Evolutionary conservation across 2,113 vertebrate genomes (phyloP).

Genomic region (Jaculus jaculus): DNA sequence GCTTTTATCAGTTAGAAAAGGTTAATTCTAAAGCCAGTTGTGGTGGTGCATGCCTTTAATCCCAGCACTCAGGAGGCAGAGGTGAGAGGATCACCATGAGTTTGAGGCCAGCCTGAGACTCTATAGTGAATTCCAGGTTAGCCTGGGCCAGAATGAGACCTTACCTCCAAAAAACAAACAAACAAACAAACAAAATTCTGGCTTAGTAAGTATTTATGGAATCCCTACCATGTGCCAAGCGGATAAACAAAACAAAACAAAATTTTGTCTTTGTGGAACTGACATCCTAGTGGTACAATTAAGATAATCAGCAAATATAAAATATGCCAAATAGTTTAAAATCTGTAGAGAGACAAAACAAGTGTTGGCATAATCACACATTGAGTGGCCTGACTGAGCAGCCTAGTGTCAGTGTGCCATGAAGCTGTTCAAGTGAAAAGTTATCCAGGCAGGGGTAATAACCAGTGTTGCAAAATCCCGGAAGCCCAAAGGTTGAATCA

Average conservation of each 20-base stretch:
- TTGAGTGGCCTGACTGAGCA: not conserved
- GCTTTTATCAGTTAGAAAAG: conserved; percentile 20
- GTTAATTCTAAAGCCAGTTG: no score
- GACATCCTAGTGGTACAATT: not conserved
- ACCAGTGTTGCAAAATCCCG: not conserved
- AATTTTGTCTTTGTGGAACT: conserved; percentile 16
- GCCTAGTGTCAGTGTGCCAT: not conserved
- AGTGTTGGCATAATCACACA: not conserved
- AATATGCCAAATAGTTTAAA: not conserved
- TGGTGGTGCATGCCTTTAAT: no score
- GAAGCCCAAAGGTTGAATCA: not conserved
- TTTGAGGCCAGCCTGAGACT: no score
- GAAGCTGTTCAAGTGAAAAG: not conserved
- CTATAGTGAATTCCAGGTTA: no score
- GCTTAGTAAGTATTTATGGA: conserved; percentile 23
- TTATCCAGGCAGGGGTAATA: not conserved
- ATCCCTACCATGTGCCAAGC: not conserved
- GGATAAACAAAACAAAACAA: conserved; percentile 41
- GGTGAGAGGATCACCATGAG: no score
- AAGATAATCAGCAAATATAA: conserved; percentile 1
- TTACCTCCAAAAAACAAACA: no score
- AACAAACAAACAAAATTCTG: no score
- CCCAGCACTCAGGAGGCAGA: no score
- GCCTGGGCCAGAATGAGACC: no score
- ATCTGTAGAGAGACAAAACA: conserved; percentile 1